phyloP scores from a whole-genome alignment of 2,113 vertebrate species.

The Eonycteris spelaea region DNA sequence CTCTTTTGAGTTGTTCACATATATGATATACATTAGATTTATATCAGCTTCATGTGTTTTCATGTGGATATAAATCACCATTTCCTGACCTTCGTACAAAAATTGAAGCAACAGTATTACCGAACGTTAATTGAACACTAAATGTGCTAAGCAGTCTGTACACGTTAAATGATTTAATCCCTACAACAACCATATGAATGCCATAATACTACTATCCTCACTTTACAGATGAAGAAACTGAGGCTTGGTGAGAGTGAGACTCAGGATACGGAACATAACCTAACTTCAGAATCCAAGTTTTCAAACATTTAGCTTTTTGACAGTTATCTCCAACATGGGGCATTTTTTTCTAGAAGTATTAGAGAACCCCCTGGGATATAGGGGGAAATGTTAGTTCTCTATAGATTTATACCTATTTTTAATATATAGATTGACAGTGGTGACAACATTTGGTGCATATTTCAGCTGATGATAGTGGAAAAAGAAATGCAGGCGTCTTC shows the following conservation, averaged over 20 bases:
- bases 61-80: too few relatives aligned
- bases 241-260: background rate
- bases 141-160: background rate
- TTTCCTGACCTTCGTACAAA: background rate
- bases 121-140: background rate
- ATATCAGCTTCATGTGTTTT: too few relatives aligned
- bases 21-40: too few relatives aligned
- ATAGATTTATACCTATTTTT: background rate
- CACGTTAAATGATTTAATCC: background rate
- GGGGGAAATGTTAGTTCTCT: background rate
- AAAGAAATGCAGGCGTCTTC: background rate
- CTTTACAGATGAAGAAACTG: background rate
- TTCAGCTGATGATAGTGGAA: background rate
- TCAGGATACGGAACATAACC: background rate
- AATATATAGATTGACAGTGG: background rate
- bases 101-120: background rate
- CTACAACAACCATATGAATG: background rate
- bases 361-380: background rate
- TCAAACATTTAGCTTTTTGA: background rate
- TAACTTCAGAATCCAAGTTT: background rate
- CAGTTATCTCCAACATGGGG: background rate
- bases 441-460: background rate
- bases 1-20: too few relatives aligned
- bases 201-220: background rate
- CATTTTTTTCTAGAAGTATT: background rate